Evolutionary conservation across 2,888 invertebrate genomes (phyloP), one percentile per base, ranked within the genome.

Genomic region (Bombylius major): DNA sequence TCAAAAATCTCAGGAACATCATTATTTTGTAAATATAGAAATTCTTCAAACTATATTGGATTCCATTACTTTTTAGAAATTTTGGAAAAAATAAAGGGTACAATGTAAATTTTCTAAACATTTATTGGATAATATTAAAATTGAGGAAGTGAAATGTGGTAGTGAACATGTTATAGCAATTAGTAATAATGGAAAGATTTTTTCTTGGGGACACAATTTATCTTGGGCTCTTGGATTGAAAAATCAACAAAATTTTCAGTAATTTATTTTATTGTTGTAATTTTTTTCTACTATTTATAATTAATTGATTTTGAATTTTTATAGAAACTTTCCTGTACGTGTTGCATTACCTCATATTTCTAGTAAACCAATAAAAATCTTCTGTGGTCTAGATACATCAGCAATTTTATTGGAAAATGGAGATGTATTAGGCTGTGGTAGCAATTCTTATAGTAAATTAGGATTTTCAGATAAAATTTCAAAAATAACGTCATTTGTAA

Each of bases 161-260:
- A 68, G 76, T 23, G 75, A 79, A 59, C 87, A 87, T 69, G 82
- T 82, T 1, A 75, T 81, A 5, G 84, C 81, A 0, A 71, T 86
- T 23, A 78, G 80, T 33, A 73, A 76, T 31, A 79, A 81, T 59
- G 82, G 83, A 1, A 76, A 77, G 51, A 76, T 86, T 14, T 86
- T 78, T 64, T 76, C 81, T 12, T 87, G 87, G 86, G 87, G 83
- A 9, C 72, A 76, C 46, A 82, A 82, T 42, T 33, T 59, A 1
- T 59, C 64, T 9, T 84, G 84, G 1, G 78, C 83, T 55, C 73
- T 85, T 4, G 85, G 85, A 0, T 59, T 74, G 23, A 71, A 72
- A 14, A 69, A 65, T 50, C 62, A 66, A 32, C 67, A 67, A 56
- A 68, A 65, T 12, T 67, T 66, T 50, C 68, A 70, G 71, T 71